Percentiles rank a stretch among this genome's conserved stretches.
Evolutionary conservation across 2,797 vertebrate genomes (phyloP).

Genomic region (Chaetodon trifasciatus): DNA sequence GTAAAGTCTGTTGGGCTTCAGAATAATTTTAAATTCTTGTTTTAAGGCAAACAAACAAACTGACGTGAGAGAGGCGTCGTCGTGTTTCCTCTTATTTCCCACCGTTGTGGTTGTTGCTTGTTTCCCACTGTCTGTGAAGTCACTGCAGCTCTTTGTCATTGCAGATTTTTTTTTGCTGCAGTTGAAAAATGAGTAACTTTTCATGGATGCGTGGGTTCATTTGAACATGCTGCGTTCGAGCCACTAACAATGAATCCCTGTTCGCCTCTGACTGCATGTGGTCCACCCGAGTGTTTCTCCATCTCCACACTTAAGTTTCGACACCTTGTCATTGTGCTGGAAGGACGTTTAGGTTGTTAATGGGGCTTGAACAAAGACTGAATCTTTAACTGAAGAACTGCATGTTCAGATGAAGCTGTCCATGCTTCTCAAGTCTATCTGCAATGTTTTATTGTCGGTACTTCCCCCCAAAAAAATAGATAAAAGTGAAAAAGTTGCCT

Average conservation of each 20-base stretch:
- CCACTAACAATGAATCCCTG: neutral
- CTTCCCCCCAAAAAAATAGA: too few relatives aligned
- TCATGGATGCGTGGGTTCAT: too few relatives aligned
- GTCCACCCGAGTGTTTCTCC: neutral
- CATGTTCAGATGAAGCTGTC: neutral
- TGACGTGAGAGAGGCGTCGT: neutral
- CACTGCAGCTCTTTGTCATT: too few relatives aligned
- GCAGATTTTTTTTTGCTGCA: neutral
- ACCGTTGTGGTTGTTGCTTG: too few relatives aligned
- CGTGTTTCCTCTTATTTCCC: neutral
- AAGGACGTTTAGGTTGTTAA: neutral
- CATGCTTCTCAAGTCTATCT: neutral
- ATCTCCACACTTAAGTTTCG: neutral
- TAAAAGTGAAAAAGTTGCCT: neutral
- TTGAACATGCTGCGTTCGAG: neutral
- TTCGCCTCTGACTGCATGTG: neutral
- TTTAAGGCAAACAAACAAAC: neutral
- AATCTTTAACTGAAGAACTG: too few relatives aligned
- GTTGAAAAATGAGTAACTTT: neutral
- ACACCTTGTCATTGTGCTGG: neutral
- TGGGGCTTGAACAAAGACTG: neutral
- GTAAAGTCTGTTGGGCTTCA: neutral
- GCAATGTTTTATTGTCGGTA: neutral
- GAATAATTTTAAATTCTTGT: neutral
- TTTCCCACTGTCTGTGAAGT: neutral